Evolutionary conservation across 2,113 vertebrate species (phyloP).

Genomic region (Datnioides undecimradiatus): DNA sequence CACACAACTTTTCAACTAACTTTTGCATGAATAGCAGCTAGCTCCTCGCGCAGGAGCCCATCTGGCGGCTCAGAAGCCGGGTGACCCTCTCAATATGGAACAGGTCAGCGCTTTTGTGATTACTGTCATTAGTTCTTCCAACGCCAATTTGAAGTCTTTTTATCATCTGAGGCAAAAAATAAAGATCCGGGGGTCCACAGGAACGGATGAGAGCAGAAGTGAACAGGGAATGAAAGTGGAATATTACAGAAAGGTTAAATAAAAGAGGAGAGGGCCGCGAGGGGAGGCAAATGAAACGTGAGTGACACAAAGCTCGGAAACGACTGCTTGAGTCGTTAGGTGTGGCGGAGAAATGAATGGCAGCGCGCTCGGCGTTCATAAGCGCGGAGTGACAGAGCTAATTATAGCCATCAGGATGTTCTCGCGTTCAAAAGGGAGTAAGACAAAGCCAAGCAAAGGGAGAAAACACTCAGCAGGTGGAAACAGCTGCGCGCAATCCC

Average conservation of each 20-base stretch:
- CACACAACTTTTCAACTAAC: slow-evolving; percentile 15
- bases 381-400: slow-evolving; percentile 74
- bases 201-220: not conserved
- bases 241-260: slow-evolving; percentile 37
- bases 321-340: slow-evolving; percentile 18
- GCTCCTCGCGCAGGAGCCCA: slow-evolving; percentile 32
- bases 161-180: slow-evolving; percentile 29
- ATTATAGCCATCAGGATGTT: slow-evolving; percentile 77
- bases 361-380: slow-evolving; percentile 45
- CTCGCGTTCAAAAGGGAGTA: slow-evolving; percentile 62
- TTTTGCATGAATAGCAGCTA: slow-evolving; percentile 40
- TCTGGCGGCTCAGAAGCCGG: slow-evolving; percentile 44
- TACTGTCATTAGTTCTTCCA: slow-evolving; percentile 42
- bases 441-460: slow-evolving; percentile 64
- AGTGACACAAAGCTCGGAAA: slow-evolving; percentile 41
- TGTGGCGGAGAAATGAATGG: slow-evolving; percentile 43
- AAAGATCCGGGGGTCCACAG: not conserved
- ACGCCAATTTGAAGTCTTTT: slow-evolving; percentile 26
- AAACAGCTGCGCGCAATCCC: slow-evolving; percentile 73
- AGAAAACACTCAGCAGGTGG: slow-evolving; percentile 74
- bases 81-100: slow-evolving; percentile 51
- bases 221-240: not conserved
- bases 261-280: not conserved
- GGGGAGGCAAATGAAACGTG: slow-evolving; percentile 22
- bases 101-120: slow-evolving; percentile 46